These are phyloP conservation scores for Helogale parvula DNA, from an alignment of 2,113 vertebrate genomes.

Conservation along the genomic window DNA sequence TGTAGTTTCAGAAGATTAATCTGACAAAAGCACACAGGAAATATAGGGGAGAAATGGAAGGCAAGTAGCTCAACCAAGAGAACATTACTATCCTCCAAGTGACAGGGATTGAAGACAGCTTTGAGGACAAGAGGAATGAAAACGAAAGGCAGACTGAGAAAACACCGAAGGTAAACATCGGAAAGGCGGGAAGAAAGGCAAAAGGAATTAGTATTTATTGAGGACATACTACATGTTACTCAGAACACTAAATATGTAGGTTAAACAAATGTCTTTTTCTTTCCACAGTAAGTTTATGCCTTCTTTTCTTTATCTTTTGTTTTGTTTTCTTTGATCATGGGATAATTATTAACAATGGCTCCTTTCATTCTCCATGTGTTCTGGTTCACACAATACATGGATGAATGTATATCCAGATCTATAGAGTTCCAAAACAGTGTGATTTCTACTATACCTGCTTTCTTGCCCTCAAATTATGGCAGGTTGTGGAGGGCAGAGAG, in stretches of 20 bases:
- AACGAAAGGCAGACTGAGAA: background rate
- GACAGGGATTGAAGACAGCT: background rate
- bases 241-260: background rate
- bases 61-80: background rate
- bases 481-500: background rate
- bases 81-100: background rate
- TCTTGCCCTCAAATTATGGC: background rate
- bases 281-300: background rate
- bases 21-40: background rate
- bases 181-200: background rate
- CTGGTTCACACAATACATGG: background rate
- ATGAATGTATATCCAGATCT: background rate
- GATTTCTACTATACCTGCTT: background rate
- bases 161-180: background rate
- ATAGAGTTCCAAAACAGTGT: background rate
- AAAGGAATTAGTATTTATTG: background rate
- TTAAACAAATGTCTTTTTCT: background rate
- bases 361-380: background rate
- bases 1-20: background rate
- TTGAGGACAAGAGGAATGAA: background rate
- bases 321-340: background rate
- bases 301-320: background rate
- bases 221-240: background rate
- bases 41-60: background rate
- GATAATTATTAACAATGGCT: background rate